Evolutionary conservation across 2,888 invertebrate genomes (phyloP), one percentile per base, ranked within the genome.

Genomic region (Apodemia hepburni): DNA sequence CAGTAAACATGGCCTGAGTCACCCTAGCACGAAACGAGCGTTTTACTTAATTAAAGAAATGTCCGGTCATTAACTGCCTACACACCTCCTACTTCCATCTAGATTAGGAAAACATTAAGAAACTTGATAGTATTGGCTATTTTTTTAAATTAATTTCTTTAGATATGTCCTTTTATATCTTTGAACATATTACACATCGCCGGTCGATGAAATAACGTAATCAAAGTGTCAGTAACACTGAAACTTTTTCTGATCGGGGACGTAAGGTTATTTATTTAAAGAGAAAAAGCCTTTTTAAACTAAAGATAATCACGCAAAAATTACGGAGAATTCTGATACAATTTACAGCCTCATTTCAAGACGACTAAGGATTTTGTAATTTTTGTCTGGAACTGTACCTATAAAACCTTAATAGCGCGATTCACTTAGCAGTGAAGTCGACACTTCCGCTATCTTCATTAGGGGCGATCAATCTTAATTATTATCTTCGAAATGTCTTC

Each of bases 91-190:
- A 54, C 54, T 54, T 54, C 54, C 22, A 12, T 54, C 54, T 54
- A 18, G 15, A 54, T 54, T 22, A 54, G 54, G 22, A 27, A 54
- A 54, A 27, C 27, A 27, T 54, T 54, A 15, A 54, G 54, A 54
- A 54, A 54, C 27, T 49, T 49, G 15, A 54, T 18, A 22, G 27
- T 7, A 54, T 54, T 54, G 22, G 27, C 11, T 22, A 22, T 22
- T 22, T 22, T 22, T 54, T 54, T 22, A 27, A 51, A 54, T 54
- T 54, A 54, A 54, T 54, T 51, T 51, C 49, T 51, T 17, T 51
- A 51, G 22, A 22, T 18, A 51, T 51, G 38, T 54, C 63, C 57
- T 60, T 64, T 38, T 64, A 38, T 17, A 58, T 45, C 22, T 51
- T 58, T 9, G 27, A 27, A 27, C 27, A 12, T 12, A 54, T 54